Percentiles rank a stretch among this genome's conserved stretches.
Evolutionary conservation across 2,888 invertebrate species (phyloP).

Genomic region (Amphipoea oculea): DNA sequence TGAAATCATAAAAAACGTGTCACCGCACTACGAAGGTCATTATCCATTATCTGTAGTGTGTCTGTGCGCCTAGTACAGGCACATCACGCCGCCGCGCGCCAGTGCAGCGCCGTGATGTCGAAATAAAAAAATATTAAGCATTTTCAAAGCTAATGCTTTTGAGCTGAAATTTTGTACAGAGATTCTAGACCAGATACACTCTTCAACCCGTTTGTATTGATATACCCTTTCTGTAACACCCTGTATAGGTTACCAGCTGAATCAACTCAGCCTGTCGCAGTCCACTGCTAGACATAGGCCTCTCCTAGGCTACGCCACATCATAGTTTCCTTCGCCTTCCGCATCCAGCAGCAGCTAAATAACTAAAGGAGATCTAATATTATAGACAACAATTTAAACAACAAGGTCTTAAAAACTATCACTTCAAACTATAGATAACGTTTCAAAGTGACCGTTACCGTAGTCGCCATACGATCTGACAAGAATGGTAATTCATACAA

Average conservation of each 20-base stretch:
- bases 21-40: too few species aligned
- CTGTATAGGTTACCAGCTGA: background rate
- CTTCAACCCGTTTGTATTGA: too few species aligned
- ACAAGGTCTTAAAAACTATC: background rate
- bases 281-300: background rate
- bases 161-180: too few species aligned
- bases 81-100: too few species aligned
- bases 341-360: background rate
- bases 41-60: too few species aligned
- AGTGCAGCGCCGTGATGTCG: too few species aligned
- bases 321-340: background rate
- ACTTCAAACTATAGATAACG: background rate
- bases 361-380: background rate
- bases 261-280: background rate
- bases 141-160: too few species aligned
- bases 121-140: too few species aligned
- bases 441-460: background rate
- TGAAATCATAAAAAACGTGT: too few species aligned
- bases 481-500: slow-evolving; percentile 12
- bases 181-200: too few species aligned
- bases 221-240: too few species aligned
- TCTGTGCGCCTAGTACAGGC: too few species aligned
- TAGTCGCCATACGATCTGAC: background rate
- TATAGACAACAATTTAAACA: background rate
- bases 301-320: background rate